These are phyloP conservation scores for Heterochromis multidens DNA, from an alignment of 2,113 vertebrate species.

Conservation along the genomic window DNA sequence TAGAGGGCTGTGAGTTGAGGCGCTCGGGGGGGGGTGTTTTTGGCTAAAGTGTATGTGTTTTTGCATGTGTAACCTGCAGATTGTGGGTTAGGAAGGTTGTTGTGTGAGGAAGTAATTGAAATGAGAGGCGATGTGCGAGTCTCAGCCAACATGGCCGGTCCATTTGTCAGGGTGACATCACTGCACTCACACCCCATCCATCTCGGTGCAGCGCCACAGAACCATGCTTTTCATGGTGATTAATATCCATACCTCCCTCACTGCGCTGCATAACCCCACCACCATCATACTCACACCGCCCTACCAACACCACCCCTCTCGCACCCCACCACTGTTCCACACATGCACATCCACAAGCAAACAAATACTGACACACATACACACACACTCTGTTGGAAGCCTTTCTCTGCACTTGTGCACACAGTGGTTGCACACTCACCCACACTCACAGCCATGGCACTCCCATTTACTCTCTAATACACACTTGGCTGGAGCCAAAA, in stretches of 20 bases:
- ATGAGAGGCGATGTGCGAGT: constrained; percentile 83
- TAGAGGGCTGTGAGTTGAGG: constrained; percentile 35
- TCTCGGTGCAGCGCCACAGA: constrained; percentile 70
- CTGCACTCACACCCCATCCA: constrained; percentile 81
- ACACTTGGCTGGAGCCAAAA: constrained; percentile 31
- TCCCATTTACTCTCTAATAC: constrained; percentile 28
- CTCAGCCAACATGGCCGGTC: constrained; percentile 75
- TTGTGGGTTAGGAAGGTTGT: constrained; percentile 54
- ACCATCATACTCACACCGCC: neutral
- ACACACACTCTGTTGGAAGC: constrained; percentile 37
- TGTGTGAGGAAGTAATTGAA: constrained; percentile 81
- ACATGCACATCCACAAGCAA: constrained; percentile 53
- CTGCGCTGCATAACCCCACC: constrained; percentile 26
- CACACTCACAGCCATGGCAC: constrained; percentile 1
- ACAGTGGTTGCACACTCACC: constrained; percentile 9
- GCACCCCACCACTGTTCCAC: neutral
- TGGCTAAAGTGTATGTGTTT: constrained; percentile 47
- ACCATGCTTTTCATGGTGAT: constrained; percentile 73
- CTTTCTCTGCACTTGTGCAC: constrained; percentile 23
- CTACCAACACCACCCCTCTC: neutral
- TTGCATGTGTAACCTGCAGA: constrained; percentile 57
- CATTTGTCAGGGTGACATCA: constrained; percentile 86
- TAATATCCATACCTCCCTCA: constrained; percentile 78
- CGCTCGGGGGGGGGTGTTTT: constrained; percentile 32
- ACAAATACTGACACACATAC: constrained; percentile 26